Base-by-base conservation (phyloP, 2,797 vertebrate genomes). In the Malacoctenus gilli region DNA sequence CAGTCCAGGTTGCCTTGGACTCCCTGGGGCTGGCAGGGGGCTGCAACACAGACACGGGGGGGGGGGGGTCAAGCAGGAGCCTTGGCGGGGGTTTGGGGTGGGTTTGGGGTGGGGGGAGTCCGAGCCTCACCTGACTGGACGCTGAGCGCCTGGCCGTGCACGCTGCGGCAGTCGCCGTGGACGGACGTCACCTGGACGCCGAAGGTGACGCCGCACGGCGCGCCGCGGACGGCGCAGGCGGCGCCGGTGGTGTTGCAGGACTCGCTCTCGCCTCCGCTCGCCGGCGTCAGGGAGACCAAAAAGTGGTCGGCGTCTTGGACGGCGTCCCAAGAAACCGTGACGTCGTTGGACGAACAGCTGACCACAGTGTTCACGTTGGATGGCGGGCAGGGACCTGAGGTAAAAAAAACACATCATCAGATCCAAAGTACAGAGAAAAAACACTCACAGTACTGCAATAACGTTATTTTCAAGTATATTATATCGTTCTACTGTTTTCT, bases 321-420 rank as follows among this genome's bases (percentile, higher is more conserved):
- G 37, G 82, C 34, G 0, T 79, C 69, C 88, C 90, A 91, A 18
- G 75, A 84, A 49, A 91, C 25, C 1, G 6, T 42, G 40, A 88
- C 4, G 55, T 59, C 3, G 3, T 82, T 75, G 13, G 75, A 80
- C 1, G 9, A 53, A 43, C 90, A 91, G 76, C 31, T 19, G 39
- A 90, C n/a, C 8, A 66, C 39, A 7, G 75, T 31, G 0, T 18
- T 82, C 49, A 91, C 40, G 8, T 89, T 86, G 12, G 78, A 67
- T 14, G 90, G 89, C 0, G 76, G 74, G 31, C 89, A 91, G 2
- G 88, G 82, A 5, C 72, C 90, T 91, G 71, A n/a, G 1, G 34
- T n/a, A n/a, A 32, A 0, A 34, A 5, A 9, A 3, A 4, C 22
- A 23, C 22, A 23, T 23, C n/a, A n/a, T 13, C 1, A 0, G n/a